Percentiles rank a stretch among this genome's conserved stretches.
Evolutionary conservation across 2,888 invertebrate genomes (phyloP).

Genomic region (Caradrina clavipalpis): DNA sequence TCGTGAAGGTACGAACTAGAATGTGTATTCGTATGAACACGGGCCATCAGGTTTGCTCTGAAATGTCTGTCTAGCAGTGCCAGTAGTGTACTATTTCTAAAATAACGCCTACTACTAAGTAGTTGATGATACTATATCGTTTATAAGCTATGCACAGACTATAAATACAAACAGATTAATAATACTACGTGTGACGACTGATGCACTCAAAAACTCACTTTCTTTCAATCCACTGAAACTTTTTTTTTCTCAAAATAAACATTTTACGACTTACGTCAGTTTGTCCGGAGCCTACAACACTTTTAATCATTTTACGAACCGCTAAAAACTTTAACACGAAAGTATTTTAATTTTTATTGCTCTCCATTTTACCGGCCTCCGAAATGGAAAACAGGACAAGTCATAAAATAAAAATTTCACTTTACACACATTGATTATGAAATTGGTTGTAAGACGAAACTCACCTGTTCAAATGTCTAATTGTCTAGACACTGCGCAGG

Average conservation of each 20-base stretch:
- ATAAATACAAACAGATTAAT: constrained; percentile 49
- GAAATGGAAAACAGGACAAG: constrained; percentile 25
- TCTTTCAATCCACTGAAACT: constrained; percentile 32
- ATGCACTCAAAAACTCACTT: constrained; percentile 56
- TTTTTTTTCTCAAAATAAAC: constrained; percentile 50
- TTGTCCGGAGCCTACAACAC: constrained; percentile 32
- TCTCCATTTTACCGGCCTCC: constrained; percentile 24
- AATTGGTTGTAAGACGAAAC: constrained; percentile 46
- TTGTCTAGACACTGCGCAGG: constrained; percentile 36
- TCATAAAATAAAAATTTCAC: constrained; percentile 46
- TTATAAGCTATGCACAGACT: constrained; percentile 30
- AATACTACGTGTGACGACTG: constrained; percentile 49
- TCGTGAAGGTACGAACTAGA: constrained; percentile 41
- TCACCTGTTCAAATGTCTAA: constrained; percentile 67
- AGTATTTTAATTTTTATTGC: constrained; percentile 36
- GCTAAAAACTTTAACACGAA: constrained; percentile 31
- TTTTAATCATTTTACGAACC: constrained; percentile 38
- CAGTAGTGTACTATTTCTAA: constrained; percentile 52
- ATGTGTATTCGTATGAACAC: constrained; percentile 44
- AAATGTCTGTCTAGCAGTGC: constrained; percentile 30
- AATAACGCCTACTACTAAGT: constrained; percentile 40
- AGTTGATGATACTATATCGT: constrained; percentile 30
- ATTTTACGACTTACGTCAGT: constrained; percentile 59
- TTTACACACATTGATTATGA: constrained; percentile 31
- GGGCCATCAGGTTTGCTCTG: constrained; percentile 29